These are phyloP conservation scores for Polia nebulosa DNA, from an alignment of 2,888 invertebrate species.

Conservation along the genomic window DNA sequence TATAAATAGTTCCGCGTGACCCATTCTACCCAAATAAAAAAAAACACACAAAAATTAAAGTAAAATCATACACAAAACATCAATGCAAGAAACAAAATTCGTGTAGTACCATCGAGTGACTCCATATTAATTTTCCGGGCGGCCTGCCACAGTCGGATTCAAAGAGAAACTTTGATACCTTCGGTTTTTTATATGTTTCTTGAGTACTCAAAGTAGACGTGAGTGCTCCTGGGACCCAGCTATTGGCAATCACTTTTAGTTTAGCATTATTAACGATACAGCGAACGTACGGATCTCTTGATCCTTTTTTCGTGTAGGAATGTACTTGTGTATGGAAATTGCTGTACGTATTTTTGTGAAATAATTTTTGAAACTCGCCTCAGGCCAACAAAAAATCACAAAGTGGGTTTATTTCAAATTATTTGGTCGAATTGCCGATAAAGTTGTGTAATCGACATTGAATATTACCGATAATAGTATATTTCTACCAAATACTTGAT, in stretches of 20 bases:
- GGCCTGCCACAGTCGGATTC: conserved; percentile 46
- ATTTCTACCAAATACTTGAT: background rate
- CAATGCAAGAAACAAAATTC: conserved; percentile 44
- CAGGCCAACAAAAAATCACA: background rate
- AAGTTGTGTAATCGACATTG: too few relatives aligned
- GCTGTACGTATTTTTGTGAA: background rate
- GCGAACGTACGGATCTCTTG: conserved; percentile 40
- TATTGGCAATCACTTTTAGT: conserved; percentile 64
- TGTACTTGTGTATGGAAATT: conserved; percentile 21
- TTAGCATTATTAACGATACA: conserved; percentile 63
- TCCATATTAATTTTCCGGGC: conserved; percentile 61
- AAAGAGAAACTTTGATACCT: conserved; percentile 56
- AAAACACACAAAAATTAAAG: conserved; percentile 9
- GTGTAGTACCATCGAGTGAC: conserved; percentile 35
- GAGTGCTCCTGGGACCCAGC: conserved; percentile 47
- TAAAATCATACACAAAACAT: conserved; percentile 37
- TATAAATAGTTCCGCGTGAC: background rate
- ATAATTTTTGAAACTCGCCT: background rate
- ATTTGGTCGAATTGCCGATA: background rate
- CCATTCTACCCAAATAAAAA: background rate
- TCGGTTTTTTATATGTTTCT: conserved; percentile 48
- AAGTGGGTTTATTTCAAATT: background rate
- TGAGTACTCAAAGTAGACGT: conserved; percentile 44
- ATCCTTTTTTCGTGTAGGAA: conserved; percentile 33
- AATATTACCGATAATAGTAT: background rate